Evolutionary conservation across 2,888 invertebrate species (phyloP).

Genomic region (Ectemnius continuus): DNA sequence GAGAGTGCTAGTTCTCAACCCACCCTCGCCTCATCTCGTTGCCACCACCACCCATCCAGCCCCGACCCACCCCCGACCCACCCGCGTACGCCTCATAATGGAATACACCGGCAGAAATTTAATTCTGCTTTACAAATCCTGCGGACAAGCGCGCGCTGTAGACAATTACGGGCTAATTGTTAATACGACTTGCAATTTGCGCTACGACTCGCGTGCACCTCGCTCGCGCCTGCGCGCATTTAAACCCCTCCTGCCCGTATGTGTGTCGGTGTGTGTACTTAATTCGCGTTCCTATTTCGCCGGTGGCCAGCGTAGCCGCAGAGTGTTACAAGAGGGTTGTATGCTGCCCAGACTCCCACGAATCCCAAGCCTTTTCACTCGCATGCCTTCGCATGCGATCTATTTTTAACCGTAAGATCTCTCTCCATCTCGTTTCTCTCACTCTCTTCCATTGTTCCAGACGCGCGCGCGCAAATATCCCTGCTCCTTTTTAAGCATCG

Average conservation of each 20-base stretch:
- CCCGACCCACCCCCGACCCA: too few relatives aligned
- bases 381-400: constrained; percentile 23
- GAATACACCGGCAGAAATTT: constrained; percentile 46
- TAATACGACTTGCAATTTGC: constrained; percentile 55
- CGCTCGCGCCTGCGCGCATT: constrained; percentile 9
- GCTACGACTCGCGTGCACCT: constrained; percentile 14
- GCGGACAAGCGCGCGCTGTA: constrained; percentile 27
- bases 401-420: constrained; percentile 36
- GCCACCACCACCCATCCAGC: too few relatives aligned
- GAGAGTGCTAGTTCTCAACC: too few relatives aligned
- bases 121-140: constrained; percentile 53
- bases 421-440: neutral
- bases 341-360: constrained; percentile 4
- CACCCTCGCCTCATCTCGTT: too few relatives aligned
- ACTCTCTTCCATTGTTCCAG: constrained; percentile 27
- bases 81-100: constrained; percentile 20
- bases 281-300: constrained; percentile 29
- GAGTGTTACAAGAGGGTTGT: constrained; percentile 26
- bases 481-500: neutral
- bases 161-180: constrained; percentile 56
- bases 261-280: constrained; percentile 17
- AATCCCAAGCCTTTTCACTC: neutral
- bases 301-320: neutral
- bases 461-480: neutral
- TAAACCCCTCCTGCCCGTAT: constrained; percentile 25